Base-by-base conservation (phyloP, 92 coral and sea anemone species). In the Desmophyllum pertusum region DNA sequence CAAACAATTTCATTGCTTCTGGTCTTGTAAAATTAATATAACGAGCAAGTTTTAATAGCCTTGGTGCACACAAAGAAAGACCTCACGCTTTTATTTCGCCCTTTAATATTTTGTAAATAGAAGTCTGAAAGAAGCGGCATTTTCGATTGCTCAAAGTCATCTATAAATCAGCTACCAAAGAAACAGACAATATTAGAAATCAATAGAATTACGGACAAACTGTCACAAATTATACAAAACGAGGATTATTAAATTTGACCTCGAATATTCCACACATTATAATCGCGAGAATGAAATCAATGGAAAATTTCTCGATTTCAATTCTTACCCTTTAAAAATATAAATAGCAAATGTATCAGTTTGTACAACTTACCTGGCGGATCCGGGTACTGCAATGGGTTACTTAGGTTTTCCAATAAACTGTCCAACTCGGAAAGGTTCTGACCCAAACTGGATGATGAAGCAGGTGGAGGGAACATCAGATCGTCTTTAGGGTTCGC, bases 401-500 rank as follows among this genome's bases (percentile, higher is more conserved):
- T 91, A 35, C 96, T 93, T 57, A 96, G 84, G 30, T 95, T 98
- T 76, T 96, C 99, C 65, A 96, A 68, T 50, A 96, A 80, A 68
- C 95, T 94, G 88, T 96, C 99, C 70, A 96, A 71, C 85, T 96
- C 99, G 7, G 98, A 96, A 17, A 96, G 94, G 79, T 96, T 96
- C 79, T 92, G 92, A 21, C 97, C 98, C 80, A 96, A 89, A 76
- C 94, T 94, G 23, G 97, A 84, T 36, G 91, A 74, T 18, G 87
- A 91, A 2, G 85, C 86, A 66, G 95, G 86, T 51, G 94, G 93
- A 5, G 95, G 93, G 45, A 85, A 83, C 78, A 83, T 66, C 7
- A 81, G 92, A 43, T 85, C 86, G 37, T 91, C 92, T 59, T 76
- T 84, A 41, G 83, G 45, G 10, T 73, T 39, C 13, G 93, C 51